These are phyloP conservation scores for Leucozona laternaria DNA, from an alignment of 2,888 invertebrate genomes.

Conservation along the genomic window DNA sequence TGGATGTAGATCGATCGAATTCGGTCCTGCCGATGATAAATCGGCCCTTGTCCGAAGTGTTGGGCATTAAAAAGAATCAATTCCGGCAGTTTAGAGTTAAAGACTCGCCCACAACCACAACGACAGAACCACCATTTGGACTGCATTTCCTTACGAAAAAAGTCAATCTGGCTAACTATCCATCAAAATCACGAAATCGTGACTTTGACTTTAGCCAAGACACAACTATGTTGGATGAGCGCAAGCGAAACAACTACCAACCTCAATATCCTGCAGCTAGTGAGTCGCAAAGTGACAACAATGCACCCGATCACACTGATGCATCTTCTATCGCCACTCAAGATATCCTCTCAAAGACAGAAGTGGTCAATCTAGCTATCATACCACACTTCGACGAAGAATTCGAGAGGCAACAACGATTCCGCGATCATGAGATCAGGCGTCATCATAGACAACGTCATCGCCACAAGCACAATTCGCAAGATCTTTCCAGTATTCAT, in stretches of 20 bases:
- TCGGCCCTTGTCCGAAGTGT: slow-evolving; percentile 83
- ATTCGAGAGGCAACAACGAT: slow-evolving; percentile 81
- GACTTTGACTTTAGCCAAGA: slow-evolving; percentile 83
- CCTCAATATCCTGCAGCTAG: slow-evolving; percentile 56
- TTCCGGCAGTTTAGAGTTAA: slow-evolving; percentile 83
- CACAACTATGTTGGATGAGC: slow-evolving; percentile 82
- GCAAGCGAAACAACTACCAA: slow-evolving; percentile 79
- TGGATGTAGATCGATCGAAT: slow-evolving; percentile 77
- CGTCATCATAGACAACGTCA: slow-evolving; percentile 82
- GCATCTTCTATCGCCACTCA: slow-evolving; percentile 80
- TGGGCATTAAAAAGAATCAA: slow-evolving; percentile 84
- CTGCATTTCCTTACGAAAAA: slow-evolving; percentile 80
- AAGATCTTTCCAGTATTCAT: slow-evolving; percentile 83
- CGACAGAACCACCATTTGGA: slow-evolving; percentile 77
- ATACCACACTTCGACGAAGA: slow-evolving; percentile 84
- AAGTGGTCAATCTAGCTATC: slow-evolving; percentile 83
- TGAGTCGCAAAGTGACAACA: slow-evolving; percentile 66
- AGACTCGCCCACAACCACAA: slow-evolving; percentile 79
- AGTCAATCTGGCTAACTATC: slow-evolving; percentile 82
- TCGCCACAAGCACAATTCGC: slow-evolving; percentile 81
- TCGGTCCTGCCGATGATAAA: slow-evolving; percentile 83
- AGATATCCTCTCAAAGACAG: slow-evolving; percentile 82
- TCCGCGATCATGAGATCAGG: slow-evolving; percentile 80
- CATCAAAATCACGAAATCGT: slow-evolving; percentile 80
- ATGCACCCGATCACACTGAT: slow-evolving; percentile 76